Base-by-base conservation (phyloP, 2,797 vertebrate species). In the Columba guinea region DNA sequence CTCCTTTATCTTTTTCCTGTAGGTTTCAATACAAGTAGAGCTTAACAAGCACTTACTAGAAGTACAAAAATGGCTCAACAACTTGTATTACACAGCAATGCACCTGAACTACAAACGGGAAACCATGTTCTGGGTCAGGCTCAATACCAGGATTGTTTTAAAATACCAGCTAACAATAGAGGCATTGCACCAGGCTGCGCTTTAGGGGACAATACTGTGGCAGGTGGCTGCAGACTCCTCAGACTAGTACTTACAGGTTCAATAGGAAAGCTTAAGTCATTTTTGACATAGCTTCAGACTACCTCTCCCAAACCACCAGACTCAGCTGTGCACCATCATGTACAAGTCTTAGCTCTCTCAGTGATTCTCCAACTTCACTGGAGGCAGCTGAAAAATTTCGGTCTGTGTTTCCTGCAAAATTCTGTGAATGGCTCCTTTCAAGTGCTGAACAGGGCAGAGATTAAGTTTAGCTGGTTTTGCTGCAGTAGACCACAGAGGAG, bases 321-420 rank as follows among this genome's bases (percentile, higher is more conserved):
- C 34, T 24, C 67, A 69, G 55, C 64, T 59, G 34, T n/a, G 27
- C 48, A 46, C 21, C 48, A 26, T 5, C 49, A 24, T 52, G 26
- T 63, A 68, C 21, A 10, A 81, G 27, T 39, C 46, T 34, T 51
- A 26, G 46, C 41, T 84, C 64, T 84, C 67, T 73, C 44, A 35
- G 28, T 62, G 60, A 51, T 68, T 79, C 22, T 59, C 12, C 62
- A 78, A 21, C 22, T 85, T 89, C 78, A 84, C 46, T 52, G 65
- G 39, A 48, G n/a, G 53, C 64, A 94, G 37, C 28, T 78, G 51
- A 97, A 95, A 93, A 93, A 71, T 41, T 64, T 80, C 39, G 84
- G 6, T 19, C 53, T 3, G 0, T 23, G 11, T 77, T 92, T 68
- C 68, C 65, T 86, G 69, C 69, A 85, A 69, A 62, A 75, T 5